Percentiles rank a stretch among this genome's conserved stretches.
These are phyloP conservation scores for Chrysoperla carnea DNA, from an alignment of 1,140 invertebrate species.

Conservation along the genomic window DNA sequence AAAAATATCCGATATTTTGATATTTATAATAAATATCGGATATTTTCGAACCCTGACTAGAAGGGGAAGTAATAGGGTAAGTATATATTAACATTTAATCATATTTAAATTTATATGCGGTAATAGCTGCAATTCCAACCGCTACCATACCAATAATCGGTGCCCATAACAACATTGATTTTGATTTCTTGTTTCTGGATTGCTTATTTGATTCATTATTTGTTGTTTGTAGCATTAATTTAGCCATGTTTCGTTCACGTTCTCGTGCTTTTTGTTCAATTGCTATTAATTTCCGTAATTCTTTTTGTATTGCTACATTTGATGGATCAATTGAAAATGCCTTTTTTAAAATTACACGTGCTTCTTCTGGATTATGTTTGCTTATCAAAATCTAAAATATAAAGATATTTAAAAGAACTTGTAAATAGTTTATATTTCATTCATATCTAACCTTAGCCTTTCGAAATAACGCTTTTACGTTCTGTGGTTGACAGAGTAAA, in stretches of 20 bases:
- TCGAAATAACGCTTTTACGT: constrained; percentile 77
- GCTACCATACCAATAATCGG: not conserved
- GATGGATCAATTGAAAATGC: constrained; percentile 39
- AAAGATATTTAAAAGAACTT: not conserved
- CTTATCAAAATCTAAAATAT: constrained; percentile 35
- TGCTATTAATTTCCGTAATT: not conserved
- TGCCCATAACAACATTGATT: constrained; percentile 1
- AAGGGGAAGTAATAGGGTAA: no score
- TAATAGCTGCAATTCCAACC: not conserved
- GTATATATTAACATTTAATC: not conserved
- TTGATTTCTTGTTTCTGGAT: constrained; percentile 45
- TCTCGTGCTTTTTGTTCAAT: not conserved
- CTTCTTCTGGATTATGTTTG: constrained; percentile 38
- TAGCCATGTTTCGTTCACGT: constrained; percentile 27
- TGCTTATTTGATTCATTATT: constrained; percentile 35
- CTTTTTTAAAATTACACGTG: constrained; percentile 34
- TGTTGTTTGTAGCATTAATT: constrained; percentile 32
- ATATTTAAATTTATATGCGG: not conserved
- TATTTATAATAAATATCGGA: no score
- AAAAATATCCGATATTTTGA: no score
- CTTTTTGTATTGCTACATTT: constrained; percentile 28
- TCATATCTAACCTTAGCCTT: constrained; percentile 43
- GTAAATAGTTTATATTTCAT: constrained; percentile 4
- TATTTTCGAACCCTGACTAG: no score
- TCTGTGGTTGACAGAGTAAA: constrained; percentile 61